Base-by-base conservation (phyloP, 2,888 invertebrate genomes). In the Drosophila siamana region DNA sequence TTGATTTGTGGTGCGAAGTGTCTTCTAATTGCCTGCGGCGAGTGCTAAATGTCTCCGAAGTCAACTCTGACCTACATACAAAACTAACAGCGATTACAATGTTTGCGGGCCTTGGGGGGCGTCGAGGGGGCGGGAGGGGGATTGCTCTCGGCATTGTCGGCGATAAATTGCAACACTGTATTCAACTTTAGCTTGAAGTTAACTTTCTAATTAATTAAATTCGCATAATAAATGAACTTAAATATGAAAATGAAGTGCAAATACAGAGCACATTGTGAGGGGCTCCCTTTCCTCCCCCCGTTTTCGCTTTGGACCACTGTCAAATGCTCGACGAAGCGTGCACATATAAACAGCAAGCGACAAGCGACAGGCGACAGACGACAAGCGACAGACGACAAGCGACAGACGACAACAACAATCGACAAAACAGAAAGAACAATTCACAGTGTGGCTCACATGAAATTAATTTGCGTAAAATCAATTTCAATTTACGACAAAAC, bases 191-290 rank as follows among this genome's bases (percentile, higher is more conserved):
- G 50, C 41, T 54, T 77, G 50, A 69, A 74, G 69, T 72, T 63
- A 84, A 79, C 80, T 87, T 87, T 70, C 64, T 87, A 84, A 84
- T 84, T 84, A 85, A 86, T 81, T 79, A 71, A 72, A 85, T 85
- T 77, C 79, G 87, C 83, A 84, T 84, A 84, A 87, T 79, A 87
- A 84, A 84, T 82, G 70, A 83, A 74, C 73, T 86, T 79, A 84
- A 83, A 83, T 78, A 81, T 81, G 82, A 84, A 85, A 85, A 86
- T 85, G 52, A 83, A 86, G 78, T 75, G 75, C 78, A 80, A 82
- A 83, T 80, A 82, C 51, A 57, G 46, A 71, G 63, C 54, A 11
- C 48, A 41, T 13, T 44, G 13, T 38, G 36, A 8, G 6, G 24
- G 40, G 11, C 15, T 15, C n/a, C 2, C 30, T 19, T 7, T 24